Evolutionary conservation across 2,797 vertebrate species (phyloP).

Genomic region (Gadopsis marmoratus): DNA sequence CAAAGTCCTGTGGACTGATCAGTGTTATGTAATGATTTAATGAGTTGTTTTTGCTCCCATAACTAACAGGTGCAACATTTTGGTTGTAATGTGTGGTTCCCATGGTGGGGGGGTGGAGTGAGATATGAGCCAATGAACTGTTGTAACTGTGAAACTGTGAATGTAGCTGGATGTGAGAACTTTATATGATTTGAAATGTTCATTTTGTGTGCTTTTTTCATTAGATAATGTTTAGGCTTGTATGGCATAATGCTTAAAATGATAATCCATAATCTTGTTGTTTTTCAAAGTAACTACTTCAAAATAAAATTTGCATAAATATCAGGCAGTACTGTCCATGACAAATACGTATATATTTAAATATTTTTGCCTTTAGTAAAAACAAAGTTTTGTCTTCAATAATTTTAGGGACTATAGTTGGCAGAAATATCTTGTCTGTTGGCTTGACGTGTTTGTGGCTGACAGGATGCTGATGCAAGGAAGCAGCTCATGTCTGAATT

Average conservation of each 20-base stretch:
- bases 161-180: not conserved
- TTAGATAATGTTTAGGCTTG: not conserved
- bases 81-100: constrained; percentile 7
- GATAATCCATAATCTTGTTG: not conserved
- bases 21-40: not conserved
- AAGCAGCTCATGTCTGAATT: not conserved
- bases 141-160: constrained; percentile 3
- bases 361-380: not conserved
- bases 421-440: not conserved
- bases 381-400: not conserved
- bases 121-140: constrained; percentile 2
- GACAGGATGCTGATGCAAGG: not conserved
- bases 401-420: not conserved
- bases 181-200: not conserved
- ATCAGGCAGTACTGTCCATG: not conserved
- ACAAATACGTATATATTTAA: not conserved
- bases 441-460: not conserved
- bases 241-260: not conserved
- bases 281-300: not conserved
- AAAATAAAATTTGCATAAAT: not conserved
- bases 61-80: constrained; percentile 25
- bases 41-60: constrained; percentile 18
- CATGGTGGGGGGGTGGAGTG: not conserved
- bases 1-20: constrained; percentile 6
- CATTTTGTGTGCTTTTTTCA: not conserved